Percentiles rank a stretch among this genome's conserved stretches.
phyloP scores from a whole-genome alignment of 2,113 vertebrate genomes.

The Acinonyx jubatus region DNA sequence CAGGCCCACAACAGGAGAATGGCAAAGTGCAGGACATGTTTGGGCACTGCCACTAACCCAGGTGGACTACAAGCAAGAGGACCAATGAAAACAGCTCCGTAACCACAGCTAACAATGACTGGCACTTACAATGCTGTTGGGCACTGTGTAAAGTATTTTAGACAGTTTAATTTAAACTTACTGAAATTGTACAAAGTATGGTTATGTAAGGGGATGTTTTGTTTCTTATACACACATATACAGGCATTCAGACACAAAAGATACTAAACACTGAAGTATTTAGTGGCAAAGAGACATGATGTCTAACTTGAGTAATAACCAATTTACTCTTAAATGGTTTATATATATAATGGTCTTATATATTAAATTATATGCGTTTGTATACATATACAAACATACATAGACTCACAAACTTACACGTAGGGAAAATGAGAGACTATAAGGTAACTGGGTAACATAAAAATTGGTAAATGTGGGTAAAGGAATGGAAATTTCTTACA shows the following conservation, averaged over 20 bases:
- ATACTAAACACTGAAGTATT: background rate
- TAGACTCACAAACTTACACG: background rate
- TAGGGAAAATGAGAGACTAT: background rate
- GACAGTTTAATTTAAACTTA: background rate
- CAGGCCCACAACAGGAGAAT: fast-evolving
- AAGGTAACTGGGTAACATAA: background rate
- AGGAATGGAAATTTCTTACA: background rate
- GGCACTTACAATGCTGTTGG: background rate
- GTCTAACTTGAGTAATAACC: background rate
- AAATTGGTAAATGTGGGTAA: background rate
- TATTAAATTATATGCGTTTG: background rate
- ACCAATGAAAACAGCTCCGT: background rate
- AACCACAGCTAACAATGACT: background rate
- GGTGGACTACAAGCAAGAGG: background rate
- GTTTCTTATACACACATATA: background rate
- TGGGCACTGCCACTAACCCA: background rate
- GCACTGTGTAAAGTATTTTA: background rate
- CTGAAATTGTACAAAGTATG: background rate
- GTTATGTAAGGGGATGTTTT: background rate
- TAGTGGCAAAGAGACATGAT: background rate
- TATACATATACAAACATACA: background rate
- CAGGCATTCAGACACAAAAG: background rate
- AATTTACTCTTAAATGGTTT: background rate
- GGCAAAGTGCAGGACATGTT: background rate
- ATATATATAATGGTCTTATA: background rate